Evolutionary conservation across 2,797 vertebrate genomes (phyloP), one percentile per base, ranked within the genome.

Genomic region (Enteromius paludinosus): DNA sequence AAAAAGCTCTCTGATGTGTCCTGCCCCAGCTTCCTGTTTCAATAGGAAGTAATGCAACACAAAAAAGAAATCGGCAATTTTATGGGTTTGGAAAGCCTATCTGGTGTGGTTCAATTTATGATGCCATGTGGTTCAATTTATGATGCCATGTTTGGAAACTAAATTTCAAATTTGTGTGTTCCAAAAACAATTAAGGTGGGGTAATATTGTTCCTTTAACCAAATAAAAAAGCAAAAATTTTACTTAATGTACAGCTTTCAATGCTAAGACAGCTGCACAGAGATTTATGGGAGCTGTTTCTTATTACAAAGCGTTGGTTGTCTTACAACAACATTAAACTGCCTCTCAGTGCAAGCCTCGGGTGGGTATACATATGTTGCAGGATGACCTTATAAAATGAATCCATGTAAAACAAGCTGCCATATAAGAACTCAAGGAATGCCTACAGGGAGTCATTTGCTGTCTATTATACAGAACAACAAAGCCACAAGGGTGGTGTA

Each of bases 341-440:
- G 7, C 4, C 23, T 41, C 15, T 56, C 33, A 69, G 30, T 68
- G 17, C 5, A 62, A 61, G 59, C 49, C 54, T 45, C 38, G 23
- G 28, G 73, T 17, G 3, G 17, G n/a, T 66, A n/a, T 76, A 23
- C 23, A 68, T 74, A n/a, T 38, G 23, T 72, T 23, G 56, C 28
- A 70, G n/a, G 10, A 14, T 82, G 73, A 87, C 72, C 82, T 68
- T 87, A 72, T 83, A 66, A 87, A 86, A 65, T 52, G 14, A 78
- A n/a, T 64, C 30, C n/a, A 33, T 75, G 78, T 70, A 30, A 83
- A 70, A 62, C 79, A 82, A 81, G 59, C 68, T 78, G 66, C 20
- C 28, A 78, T 3, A 74, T 8, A 83, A 54, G n/a, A 56, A 64
- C 47, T 52, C 20, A 18, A 45, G 4, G 12, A 20, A 78, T 47